phyloP scores from a whole-genome alignment of 2,888 invertebrate genomes.

The Pterostichus niger region DNA sequence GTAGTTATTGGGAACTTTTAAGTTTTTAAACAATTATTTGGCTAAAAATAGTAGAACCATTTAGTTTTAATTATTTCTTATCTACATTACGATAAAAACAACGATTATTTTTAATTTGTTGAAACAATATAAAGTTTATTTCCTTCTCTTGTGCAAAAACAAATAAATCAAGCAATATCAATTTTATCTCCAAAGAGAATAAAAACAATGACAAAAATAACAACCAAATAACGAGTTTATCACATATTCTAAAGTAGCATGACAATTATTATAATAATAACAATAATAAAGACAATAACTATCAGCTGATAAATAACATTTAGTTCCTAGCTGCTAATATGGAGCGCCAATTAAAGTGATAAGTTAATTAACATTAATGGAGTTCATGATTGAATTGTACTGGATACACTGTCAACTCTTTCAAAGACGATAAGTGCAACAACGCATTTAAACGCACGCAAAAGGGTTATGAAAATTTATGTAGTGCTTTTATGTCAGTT shows the following conservation, averaged over 20 bases:
- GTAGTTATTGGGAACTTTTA: too few species aligned
- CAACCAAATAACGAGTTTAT: background rate
- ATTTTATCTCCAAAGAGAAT: background rate
- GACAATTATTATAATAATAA: background rate
- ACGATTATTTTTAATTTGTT: background rate
- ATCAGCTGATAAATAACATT: conserved; percentile 37
- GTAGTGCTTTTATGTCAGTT: too few species aligned
- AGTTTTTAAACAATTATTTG: too few species aligned
- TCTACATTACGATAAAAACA: too few species aligned
- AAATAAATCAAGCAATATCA: background rate
- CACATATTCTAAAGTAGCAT: background rate
- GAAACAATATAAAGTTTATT: too few species aligned
- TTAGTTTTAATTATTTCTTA: too few species aligned
- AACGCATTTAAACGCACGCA: background rate
- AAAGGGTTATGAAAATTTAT: background rate
- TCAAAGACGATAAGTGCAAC: background rate
- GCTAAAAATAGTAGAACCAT: too few species aligned
- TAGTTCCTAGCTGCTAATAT: background rate
- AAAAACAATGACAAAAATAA: background rate
- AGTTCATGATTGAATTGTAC: background rate
- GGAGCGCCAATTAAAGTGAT: conserved; percentile 6
- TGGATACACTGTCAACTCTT: too few species aligned
- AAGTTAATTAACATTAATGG: conserved; percentile 31
- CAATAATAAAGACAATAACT: background rate
- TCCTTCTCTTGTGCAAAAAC: background rate